Evolutionary conservation across 2,113 vertebrate genomes (phyloP).

Genomic region (Lycocorax pyrrhopterus): DNA sequence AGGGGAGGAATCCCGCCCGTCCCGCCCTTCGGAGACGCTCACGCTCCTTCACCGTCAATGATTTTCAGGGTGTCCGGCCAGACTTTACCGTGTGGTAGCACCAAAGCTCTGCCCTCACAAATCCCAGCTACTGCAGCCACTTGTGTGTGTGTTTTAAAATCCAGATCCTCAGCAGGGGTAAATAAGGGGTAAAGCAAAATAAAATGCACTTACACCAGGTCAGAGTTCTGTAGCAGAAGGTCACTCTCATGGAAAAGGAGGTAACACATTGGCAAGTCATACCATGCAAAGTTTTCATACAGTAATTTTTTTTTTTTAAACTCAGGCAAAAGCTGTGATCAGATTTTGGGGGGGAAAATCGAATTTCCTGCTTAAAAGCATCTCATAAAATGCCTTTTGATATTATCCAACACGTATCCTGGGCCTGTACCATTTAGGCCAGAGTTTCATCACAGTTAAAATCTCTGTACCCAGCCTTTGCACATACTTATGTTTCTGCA

Average conservation of each 20-base stretch:
- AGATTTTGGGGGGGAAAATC: background rate
- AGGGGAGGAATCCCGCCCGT: conserved; percentile 63
- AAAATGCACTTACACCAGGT: background rate
- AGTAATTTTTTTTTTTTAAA: background rate
- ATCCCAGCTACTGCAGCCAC: background rate
- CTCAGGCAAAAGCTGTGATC: background rate
- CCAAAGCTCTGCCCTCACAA: background rate
- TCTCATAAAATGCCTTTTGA: background rate
- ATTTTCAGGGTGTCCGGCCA: conserved; percentile 75
- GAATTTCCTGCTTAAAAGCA: background rate
- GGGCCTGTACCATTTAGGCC: background rate
- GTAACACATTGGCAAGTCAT: background rate
- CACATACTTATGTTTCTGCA: background rate
- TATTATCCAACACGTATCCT: background rate
- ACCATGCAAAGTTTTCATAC: background rate
- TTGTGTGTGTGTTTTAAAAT: background rate
- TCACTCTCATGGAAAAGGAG: background rate
- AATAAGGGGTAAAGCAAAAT: background rate
- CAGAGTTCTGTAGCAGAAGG: background rate
- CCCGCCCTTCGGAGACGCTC: conserved; percentile 83
- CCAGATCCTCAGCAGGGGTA: background rate
- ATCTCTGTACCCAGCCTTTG: background rate
- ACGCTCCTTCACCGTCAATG: conserved; percentile 85
- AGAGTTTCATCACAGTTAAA: background rate
- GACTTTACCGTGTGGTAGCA: conserved; percentile 72